Conservation (phyloP, 37 sponge, comb jelly and placozoan genomes). For the Theonella swinhoei region DNA sequence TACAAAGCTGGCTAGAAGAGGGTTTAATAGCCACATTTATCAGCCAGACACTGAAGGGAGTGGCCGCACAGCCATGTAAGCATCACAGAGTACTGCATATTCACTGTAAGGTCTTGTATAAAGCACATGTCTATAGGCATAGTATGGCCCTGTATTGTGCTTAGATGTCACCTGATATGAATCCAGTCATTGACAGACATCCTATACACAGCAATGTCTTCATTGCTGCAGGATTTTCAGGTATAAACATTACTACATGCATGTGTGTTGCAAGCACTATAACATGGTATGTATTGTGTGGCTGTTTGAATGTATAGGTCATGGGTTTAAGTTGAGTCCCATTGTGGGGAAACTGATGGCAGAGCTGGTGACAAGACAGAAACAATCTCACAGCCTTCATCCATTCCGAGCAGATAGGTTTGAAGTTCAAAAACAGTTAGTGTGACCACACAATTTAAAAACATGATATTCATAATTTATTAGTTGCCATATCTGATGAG, state of each 20-base stretch:
- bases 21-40: constrained; percentile 21
- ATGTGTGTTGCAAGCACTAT: too few relatives aligned
- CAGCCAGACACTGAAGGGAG: constrained; percentile 14
- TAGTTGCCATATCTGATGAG: too few relatives aligned
- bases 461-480: too few relatives aligned
- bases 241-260: constrained; percentile 15
- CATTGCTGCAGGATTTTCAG: constrained; percentile 85
- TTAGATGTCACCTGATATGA: constrained; percentile 54
- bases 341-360: not conserved
- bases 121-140: not conserved
- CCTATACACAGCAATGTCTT: constrained; percentile 60
- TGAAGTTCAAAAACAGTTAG: not conserved
- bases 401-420: not conserved
- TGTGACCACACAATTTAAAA: too few relatives aligned
- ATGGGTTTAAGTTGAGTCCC: not conserved
- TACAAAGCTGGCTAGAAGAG: too few relatives aligned
- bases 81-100: constrained; percentile 71
- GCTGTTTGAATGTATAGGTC: too few relatives aligned
- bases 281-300: too few relatives aligned
- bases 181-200: constrained; percentile 71
- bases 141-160: not conserved
- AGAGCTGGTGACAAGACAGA: not conserved
- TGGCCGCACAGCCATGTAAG: constrained; percentile 29
- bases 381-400: not conserved
- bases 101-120: constrained; percentile 39